A percentile compares a stretch with the other conserved stretches of the same genome.
These are phyloP conservation scores for Rhinoptilus africanus DNA, from an alignment of 2,113 vertebrate species.

Conservation along the genomic window DNA sequence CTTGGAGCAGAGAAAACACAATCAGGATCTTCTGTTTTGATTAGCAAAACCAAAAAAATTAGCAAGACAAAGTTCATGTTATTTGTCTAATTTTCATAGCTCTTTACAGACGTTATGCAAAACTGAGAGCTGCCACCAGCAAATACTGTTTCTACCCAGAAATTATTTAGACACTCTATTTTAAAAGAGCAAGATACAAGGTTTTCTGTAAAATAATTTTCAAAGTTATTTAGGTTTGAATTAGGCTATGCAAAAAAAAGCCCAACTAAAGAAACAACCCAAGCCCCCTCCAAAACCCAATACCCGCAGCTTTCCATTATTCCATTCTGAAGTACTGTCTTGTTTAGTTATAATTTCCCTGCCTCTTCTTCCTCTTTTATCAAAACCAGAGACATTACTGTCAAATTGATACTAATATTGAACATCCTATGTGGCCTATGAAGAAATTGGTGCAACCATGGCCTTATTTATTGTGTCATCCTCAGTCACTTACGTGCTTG, in stretches of 20 bases:
- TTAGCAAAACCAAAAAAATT: constrained; percentile 39
- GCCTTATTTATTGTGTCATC: neutral
- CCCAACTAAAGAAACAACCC: neutral
- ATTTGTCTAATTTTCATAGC: constrained; percentile 64
- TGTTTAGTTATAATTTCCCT: neutral
- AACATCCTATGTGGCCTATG: neutral
- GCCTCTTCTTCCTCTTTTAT: neutral
- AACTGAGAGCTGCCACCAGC: constrained; percentile 22
- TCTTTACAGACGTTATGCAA: constrained; percentile 43
- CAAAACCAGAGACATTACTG: neutral
- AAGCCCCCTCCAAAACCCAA: neutral
- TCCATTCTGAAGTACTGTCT: neutral
- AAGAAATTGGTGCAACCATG: neutral
- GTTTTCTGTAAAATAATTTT: constrained; percentile 49
- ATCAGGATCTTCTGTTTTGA: constrained; percentile 66
- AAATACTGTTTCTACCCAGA: constrained; percentile 53
- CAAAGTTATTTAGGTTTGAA: constrained; percentile 55
- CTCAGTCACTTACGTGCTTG: neutral
- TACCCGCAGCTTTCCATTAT: neutral
- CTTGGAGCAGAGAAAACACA: constrained; percentile 72
- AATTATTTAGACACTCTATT: constrained; percentile 39
- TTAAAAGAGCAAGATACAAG: constrained; percentile 23
- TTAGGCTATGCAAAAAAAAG: neutral
- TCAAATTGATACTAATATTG: neutral
- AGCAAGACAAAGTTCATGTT: constrained; percentile 54